phyloP scores from a whole-genome alignment of 2,888 invertebrate genomes.

The Geophilus truncorum region DNA sequence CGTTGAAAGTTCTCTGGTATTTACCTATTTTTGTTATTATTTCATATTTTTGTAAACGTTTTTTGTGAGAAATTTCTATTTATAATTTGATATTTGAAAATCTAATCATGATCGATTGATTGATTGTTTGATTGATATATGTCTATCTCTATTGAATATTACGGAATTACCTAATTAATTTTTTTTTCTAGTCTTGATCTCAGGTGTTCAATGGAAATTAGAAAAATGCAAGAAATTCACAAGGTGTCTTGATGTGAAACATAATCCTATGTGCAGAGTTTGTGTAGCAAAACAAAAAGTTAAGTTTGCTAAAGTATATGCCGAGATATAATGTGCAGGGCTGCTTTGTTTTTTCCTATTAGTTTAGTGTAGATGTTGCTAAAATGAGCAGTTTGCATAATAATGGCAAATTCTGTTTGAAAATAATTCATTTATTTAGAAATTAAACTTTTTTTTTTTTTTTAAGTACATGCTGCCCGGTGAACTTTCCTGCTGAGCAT shows the following conservation, averaged over 20 bases:
- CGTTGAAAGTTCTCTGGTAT: no score
- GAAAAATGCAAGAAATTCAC: slow-evolving; percentile 6
- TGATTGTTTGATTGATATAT: no score
- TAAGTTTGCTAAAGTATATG: background rate
- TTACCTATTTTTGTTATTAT: no score
- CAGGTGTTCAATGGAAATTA: background rate
- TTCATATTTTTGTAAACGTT: background rate
- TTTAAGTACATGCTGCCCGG: no score
- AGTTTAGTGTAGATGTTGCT: background rate
- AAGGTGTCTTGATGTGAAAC: slow-evolving; percentile 10
- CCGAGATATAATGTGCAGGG: background rate
- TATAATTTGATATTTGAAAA: background rate
- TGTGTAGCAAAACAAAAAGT: background rate
- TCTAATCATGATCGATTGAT: no score
- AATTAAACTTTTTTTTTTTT: no score
- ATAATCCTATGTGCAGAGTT: slow-evolving; percentile 8
- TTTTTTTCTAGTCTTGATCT: background rate
- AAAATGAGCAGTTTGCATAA: no score
- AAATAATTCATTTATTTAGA: no score
- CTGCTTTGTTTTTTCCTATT: background rate
- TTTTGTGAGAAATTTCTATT: background rate
- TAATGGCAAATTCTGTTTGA: no score
- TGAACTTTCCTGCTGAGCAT: background rate
- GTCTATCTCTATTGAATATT: no score
- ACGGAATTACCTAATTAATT: no score